These are phyloP conservation scores for Brassicogethes aeneus DNA, from an alignment of 2,888 invertebrate genomes.

Conservation along the genomic window DNA sequence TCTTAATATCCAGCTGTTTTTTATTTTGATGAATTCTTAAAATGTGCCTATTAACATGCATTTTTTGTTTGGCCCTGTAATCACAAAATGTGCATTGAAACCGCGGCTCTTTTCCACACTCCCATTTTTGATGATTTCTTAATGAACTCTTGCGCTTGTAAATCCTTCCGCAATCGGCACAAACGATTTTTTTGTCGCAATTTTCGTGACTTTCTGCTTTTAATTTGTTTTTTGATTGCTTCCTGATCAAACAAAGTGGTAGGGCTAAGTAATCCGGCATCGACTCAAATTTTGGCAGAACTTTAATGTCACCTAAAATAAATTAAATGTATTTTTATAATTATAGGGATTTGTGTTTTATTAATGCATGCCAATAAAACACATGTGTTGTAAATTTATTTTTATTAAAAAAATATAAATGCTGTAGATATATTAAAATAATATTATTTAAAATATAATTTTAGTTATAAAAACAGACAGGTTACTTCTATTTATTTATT, in stretches of 20 bases:
- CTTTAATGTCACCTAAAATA: too few species aligned
- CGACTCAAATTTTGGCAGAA: constrained; percentile 9
- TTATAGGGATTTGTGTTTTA: too few species aligned
- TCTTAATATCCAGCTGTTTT: not conserved
- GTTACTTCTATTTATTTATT: too few species aligned
- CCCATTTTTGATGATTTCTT: constrained; percentile 72
- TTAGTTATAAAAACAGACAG: too few species aligned
- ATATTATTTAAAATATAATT: too few species aligned
- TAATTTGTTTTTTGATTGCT: constrained; percentile 18
- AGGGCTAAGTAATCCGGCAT: constrained; percentile 58
- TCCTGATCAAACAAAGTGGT: constrained; percentile 47
- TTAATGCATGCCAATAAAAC: too few species aligned
- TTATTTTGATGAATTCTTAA: constrained; percentile 58
- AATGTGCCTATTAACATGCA: constrained; percentile 70
- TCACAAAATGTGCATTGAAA: constrained; percentile 66
- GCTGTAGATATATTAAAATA: too few species aligned
- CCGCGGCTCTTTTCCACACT: constrained; percentile 72
- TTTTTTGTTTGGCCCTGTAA: constrained; percentile 69
- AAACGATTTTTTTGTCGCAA: constrained; percentile 48
- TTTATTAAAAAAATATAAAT: too few species aligned
- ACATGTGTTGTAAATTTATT: too few species aligned
- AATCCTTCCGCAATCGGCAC: constrained; percentile 68
- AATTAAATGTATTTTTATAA: too few species aligned
- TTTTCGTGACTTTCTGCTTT: constrained; percentile 4
- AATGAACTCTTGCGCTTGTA: constrained; percentile 76